Evolutionary conservation across 2,888 invertebrate genomes (phyloP).

Genomic region (Sturmia bella): DNA sequence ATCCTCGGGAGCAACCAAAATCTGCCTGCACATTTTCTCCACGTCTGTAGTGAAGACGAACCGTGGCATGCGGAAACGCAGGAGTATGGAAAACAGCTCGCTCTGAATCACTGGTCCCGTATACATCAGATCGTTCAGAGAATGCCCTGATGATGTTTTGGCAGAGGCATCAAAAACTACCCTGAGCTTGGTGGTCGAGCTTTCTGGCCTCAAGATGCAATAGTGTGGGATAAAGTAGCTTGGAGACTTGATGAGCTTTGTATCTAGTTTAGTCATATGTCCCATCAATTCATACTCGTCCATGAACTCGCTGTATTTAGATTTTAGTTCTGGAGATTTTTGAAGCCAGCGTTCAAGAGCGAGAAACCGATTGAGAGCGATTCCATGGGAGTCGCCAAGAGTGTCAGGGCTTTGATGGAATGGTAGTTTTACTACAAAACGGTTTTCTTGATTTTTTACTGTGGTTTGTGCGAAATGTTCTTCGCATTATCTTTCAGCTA

Average conservation of each 20-base stretch:
- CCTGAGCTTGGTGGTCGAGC: background rate
- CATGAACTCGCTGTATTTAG: background rate
- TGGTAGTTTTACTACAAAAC: too few species aligned
- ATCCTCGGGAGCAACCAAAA: background rate
- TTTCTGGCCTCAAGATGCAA: background rate
- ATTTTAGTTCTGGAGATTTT: background rate
- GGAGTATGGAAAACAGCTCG: background rate
- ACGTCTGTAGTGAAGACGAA: background rate
- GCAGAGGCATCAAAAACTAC: too few species aligned
- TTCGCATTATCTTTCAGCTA: too few species aligned
- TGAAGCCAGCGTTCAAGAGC: background rate
- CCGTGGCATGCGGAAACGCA: background rate
- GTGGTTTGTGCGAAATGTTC: too few species aligned
- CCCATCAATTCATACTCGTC: background rate
- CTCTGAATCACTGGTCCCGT: too few species aligned
- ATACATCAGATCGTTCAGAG: too few species aligned
- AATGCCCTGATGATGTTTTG: too few species aligned
- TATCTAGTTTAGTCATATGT: slow-evolving; percentile 9
- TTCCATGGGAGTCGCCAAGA: too few species aligned
- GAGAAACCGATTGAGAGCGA: too few species aligned
- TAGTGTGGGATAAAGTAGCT: slow-evolving; percentile 5
- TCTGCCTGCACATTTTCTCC: background rate
- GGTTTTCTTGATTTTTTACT: too few species aligned
- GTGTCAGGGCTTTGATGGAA: too few species aligned
- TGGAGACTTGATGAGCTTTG: background rate